phyloP scores from a whole-genome alignment of 2,888 invertebrate genomes.

The Orgyia antiqua region DNA sequence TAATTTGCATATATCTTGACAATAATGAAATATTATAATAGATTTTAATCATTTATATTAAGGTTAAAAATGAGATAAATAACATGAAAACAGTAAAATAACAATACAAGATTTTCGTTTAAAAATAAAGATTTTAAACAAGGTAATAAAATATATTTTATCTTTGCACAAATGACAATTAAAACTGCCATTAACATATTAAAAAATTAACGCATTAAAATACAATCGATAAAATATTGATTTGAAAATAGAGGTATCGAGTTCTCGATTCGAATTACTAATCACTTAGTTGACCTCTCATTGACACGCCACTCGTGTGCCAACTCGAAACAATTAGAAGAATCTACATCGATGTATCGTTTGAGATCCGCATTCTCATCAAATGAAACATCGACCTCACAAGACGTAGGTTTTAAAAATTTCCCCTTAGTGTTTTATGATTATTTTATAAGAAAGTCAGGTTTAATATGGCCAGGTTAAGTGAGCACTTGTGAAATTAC shows the following conservation, averaged over 20 bases:
- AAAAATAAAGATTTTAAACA: slow-evolving; percentile 10
- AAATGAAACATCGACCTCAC: slow-evolving; percentile 31
- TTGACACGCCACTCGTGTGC: slow-evolving; percentile 50
- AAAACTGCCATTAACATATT: too few relatives aligned
- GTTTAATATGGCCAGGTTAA: slow-evolving; percentile 26
- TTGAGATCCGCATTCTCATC: slow-evolving; percentile 47
- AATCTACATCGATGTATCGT: slow-evolving; percentile 43
- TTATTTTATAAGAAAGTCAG: slow-evolving; percentile 31
- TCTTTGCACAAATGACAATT: too few relatives aligned
- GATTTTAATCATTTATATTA: too few relatives aligned
- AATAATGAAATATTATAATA: too few relatives aligned
- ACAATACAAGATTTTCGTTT: too few relatives aligned
- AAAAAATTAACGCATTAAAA: too few relatives aligned
- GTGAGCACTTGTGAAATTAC: slow-evolving; percentile 25
- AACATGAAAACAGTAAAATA: too few relatives aligned
- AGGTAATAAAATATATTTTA: too few relatives aligned
- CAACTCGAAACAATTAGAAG: slow-evolving; percentile 57
- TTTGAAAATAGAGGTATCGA: slow-evolving; percentile 31
- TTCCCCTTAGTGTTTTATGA: slow-evolving; percentile 30
- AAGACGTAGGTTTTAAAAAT: slow-evolving; percentile 29
- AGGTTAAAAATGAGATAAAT: too few relatives aligned
- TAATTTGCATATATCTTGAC: too few relatives aligned
- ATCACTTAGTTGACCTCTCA: slow-evolving; percentile 51
- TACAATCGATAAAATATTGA: slow-evolving; percentile 28
- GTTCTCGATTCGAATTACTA: slow-evolving; percentile 36